These are phyloP conservation scores for Artemia franciscana DNA, from an alignment of 1,140 invertebrate genomes.

Conservation along the genomic window DNA sequence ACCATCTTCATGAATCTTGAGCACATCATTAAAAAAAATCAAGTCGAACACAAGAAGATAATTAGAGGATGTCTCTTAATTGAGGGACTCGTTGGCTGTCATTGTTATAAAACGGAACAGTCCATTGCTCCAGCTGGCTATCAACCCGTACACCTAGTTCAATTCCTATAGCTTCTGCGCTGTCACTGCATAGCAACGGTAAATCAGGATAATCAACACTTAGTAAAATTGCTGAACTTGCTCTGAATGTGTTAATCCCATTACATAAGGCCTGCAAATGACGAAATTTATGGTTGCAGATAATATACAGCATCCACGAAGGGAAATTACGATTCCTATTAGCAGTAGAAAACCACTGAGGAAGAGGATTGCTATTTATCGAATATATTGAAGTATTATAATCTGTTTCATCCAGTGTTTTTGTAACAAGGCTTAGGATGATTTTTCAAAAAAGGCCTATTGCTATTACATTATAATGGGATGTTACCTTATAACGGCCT, in stretches of 20 bases:
- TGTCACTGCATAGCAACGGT: neutral
- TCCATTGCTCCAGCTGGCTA: neutral
- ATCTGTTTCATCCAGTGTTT: neutral
- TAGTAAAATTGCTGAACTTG: neutral
- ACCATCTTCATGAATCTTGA: neutral
- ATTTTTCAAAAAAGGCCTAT: no score
- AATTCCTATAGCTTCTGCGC: neutral
- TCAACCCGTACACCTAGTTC: neutral
- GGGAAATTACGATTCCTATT: neutral
- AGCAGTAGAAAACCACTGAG: neutral
- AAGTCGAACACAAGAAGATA: neutral
- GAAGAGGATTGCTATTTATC: neutral
- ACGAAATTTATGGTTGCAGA: neutral
- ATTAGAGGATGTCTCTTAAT: neutral
- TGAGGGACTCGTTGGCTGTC: neutral
- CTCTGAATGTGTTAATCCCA: neutral
- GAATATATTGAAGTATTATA: neutral
- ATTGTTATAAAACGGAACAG: neutral
- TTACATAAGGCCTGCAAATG: neutral
- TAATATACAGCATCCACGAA: neutral
- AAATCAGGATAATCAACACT: neutral
- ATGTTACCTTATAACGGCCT: no score
- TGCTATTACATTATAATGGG: no score
- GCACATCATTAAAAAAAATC: neutral
- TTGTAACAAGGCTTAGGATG: neutral